Percentiles rank a stretch among this genome's conserved stretches.
These are phyloP conservation scores for Helicolenus hilgendorfi DNA, from an alignment of 2,797 vertebrate genomes.

Conservation along the genomic window DNA sequence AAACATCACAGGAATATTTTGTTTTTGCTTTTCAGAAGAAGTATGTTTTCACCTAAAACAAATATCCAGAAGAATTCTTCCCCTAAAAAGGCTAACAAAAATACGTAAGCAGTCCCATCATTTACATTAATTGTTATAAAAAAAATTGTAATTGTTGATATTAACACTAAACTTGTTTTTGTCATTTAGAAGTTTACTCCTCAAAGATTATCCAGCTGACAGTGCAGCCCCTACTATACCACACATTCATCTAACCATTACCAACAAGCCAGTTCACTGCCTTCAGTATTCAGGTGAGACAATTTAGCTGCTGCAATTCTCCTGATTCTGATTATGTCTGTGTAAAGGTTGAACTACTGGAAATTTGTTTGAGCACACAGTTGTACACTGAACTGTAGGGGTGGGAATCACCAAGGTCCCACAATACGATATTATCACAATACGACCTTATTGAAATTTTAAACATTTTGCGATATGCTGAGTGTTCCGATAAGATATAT, in stretches of 20 bases:
- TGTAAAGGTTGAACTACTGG: not conserved
- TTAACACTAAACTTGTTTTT: slow-evolving; percentile 1
- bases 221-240: slow-evolving; percentile 78
- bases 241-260: slow-evolving; percentile 69
- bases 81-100: slow-evolving; percentile 71
- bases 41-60: slow-evolving; percentile 92
- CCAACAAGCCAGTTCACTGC: slow-evolving; percentile 83
- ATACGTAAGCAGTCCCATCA: slow-evolving; percentile 74
- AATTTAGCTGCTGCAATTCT: not conserved
- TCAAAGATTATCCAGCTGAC: slow-evolving; percentile 89
- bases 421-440: no score
- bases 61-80: slow-evolving; percentile 81
- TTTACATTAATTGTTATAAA: not conserved
- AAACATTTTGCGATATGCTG: no score
- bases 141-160: not conserved
- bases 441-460: no score
- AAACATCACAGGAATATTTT: not conserved
- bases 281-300: slow-evolving; percentile 92
- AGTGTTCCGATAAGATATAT: no score
- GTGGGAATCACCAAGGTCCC: no score
- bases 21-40: slow-evolving; percentile 79
- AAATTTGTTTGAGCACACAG: not conserved
- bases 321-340: not conserved
- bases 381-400: not conserved
- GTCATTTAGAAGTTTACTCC: slow-evolving; percentile 70